Evolutionary conservation across 1,140 invertebrate species (phyloP), one percentile per base, ranked within the genome.

Genomic region (Hydropsyche tenuis): DNA sequence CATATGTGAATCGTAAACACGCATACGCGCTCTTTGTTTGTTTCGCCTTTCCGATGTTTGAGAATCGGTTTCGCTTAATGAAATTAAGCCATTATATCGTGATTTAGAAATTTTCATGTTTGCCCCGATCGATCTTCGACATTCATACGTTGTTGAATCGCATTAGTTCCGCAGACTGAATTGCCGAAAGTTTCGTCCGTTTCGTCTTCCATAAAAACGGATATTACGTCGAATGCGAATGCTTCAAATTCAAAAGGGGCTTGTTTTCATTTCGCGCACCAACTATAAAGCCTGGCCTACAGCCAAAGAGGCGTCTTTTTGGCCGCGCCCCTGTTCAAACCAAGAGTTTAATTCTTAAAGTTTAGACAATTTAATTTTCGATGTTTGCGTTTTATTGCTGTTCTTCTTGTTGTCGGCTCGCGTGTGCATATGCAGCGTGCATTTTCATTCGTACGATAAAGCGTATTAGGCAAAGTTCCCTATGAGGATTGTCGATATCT

Each of bases 341-440:
- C 75, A 77, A 77, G 75, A 77, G 69, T 77, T 74, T 77, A 77
- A 77, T 77, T 77, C 75, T 77, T 77, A 74, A 77, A 77, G 75
- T 77, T 37, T 77, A 74, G 75, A 74, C 75, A 72, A 77, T 74
- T 77, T 77, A 74, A 77, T 77, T 77, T 77, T 77, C 73, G 69
- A 56, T 74, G 68, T 77, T 76, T 73, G 75, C 75, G 75, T 72
- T 77, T 76, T 74, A 77, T 74, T 72, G 73, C 73, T 66, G 75
- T 77, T 77, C 27, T 72, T 74, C 69, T 77, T 70, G 45, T 53
- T n/a, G 46, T 69, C 27, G 48, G 68, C 46, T 56, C 27, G 68
- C 68, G 48, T 70, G 68, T 20, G 51, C 68, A 48, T 70, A 70
- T 56, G 25, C 16, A n/a, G 14, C 46, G 23, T 16, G 23, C 43